A percentile compares a stretch with the other conserved stretches of the same genome.
Conservation (phyloP, 2,888 invertebrate genomes). For the Aromia moschata region DNA sequence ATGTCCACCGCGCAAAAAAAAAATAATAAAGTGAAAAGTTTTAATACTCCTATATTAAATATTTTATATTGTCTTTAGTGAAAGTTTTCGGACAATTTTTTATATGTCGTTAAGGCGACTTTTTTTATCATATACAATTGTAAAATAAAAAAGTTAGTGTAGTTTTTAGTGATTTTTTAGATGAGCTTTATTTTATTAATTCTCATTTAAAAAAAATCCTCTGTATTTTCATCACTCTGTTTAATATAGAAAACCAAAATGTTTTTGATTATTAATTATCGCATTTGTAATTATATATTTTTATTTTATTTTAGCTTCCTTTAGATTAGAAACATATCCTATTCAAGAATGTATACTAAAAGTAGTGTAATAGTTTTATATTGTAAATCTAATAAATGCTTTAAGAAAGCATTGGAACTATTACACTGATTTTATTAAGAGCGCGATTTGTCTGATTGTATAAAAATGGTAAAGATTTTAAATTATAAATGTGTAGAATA, state of each 20-base stretch:
- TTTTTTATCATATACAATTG: constrained; percentile 62
- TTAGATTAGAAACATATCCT: constrained; percentile 43
- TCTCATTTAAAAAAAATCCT: constrained; percentile 42
- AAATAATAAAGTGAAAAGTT: constrained; percentile 51
- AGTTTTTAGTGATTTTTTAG: constrained; percentile 54
- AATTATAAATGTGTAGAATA: constrained; percentile 52
- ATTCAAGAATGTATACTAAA: constrained; percentile 25
- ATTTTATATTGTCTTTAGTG: constrained; percentile 60
- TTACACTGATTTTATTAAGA: constrained; percentile 15
- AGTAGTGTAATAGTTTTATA: constrained; percentile 27
- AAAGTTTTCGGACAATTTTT: constrained; percentile 60
- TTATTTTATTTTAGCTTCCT: constrained; percentile 35
- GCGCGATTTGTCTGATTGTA: constrained; percentile 34
- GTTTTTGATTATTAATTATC: constrained; percentile 32
- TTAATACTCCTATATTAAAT: constrained; percentile 58
- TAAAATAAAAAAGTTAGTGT: constrained; percentile 61
- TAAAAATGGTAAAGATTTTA: constrained; percentile 43
- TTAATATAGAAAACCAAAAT: constrained; percentile 30
- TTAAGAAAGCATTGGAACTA: constrained; percentile 24
- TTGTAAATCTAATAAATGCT: constrained; percentile 29
- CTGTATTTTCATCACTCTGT: constrained; percentile 43
- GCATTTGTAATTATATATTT: constrained; percentile 42
- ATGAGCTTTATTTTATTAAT: constrained; percentile 45
- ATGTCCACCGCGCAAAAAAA: constrained; percentile 49
- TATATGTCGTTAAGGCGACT: constrained; percentile 59